Evolutionary conservation across 2,113 vertebrate genomes (phyloP).

Genomic region (Vombatus ursinus): DNA sequence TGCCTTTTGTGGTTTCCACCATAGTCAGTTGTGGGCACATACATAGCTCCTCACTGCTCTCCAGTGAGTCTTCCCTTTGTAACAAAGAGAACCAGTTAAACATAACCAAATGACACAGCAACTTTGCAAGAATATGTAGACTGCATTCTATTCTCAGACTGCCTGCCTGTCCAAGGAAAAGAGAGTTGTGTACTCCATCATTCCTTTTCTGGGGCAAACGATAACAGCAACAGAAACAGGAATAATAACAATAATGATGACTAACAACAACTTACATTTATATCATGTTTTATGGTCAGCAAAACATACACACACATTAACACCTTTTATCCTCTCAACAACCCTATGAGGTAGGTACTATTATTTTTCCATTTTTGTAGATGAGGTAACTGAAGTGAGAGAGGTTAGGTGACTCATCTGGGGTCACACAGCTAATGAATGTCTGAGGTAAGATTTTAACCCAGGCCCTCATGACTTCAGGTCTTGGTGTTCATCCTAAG

Average conservation of each 20-base stretch:
- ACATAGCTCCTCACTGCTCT: neutral
- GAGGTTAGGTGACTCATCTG: neutral
- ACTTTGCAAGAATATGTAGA: neutral
- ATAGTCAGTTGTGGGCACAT: neutral
- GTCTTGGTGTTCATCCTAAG: neutral
- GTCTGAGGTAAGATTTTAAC: neutral
- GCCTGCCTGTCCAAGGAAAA: neutral
- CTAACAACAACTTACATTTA: neutral
- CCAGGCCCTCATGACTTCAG: neutral
- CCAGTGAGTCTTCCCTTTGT: neutral
- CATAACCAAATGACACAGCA: neutral
- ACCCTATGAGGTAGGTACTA: neutral
- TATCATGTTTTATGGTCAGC: neutral
- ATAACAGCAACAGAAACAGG: neutral
- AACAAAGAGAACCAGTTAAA: neutral
- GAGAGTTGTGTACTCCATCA: neutral
- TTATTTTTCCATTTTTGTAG: neutral
- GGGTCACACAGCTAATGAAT: neutral
- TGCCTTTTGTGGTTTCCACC: neutral
- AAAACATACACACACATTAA: neutral
- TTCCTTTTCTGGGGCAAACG: neutral
- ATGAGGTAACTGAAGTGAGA: neutral
- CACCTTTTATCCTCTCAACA: neutral
- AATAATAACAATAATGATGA: neutral
- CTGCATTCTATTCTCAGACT: neutral